Base-by-base conservation (phyloP, 2,888 invertebrate species). In the Lochmaea crataegi region DNA sequence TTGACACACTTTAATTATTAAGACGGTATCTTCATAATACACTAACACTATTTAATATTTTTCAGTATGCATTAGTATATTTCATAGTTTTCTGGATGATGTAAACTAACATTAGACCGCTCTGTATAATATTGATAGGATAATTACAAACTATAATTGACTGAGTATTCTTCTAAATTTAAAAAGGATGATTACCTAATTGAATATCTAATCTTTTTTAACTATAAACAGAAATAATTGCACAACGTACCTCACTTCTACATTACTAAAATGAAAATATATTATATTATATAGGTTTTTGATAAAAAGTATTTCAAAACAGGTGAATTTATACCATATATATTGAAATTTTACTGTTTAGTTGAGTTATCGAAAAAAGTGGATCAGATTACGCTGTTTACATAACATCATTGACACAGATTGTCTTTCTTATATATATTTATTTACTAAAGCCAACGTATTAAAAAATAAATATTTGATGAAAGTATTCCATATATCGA, bases 371-470 rank as follows among this genome's bases (percentile, higher is more conserved):
- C 70, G n/a, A 22, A 10, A 69, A 72, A 72, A 72, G 64, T 72
- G 57, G 65, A 68, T 72, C 76, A 74, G 76, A 76, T 76, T 76
- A 74, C 58, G 57, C 51, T 76, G 48, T 77, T 75, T 69, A 74
- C 70, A 74, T 71, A 75, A 77, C 66, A 75, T 42, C 73, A 64
- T 69, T 76, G 72, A 76, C 74, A 76, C 57, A 41, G 71, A 74
- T 76, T 68, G 65, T 51, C 60, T 58, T 71, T 48, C 48, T 48
- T 48, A 48, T 14, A 12, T 45, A 48, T 66, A 61, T 75, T 75
- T 76, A 56, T 76, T 69, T 74, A 71, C 65, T n/a, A 45, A 58
- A 58, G 22, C 42, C 53, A 14, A 26, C 9, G 45, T 45, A 57
- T 70, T 70, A 56, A 57, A 67, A 64, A 64, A 70, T 70, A 63